Evolutionary conservation across 2,797 vertebrate species (phyloP), one percentile per base, ranked within the genome.

Genomic region (Centropyge bicolor): DNA sequence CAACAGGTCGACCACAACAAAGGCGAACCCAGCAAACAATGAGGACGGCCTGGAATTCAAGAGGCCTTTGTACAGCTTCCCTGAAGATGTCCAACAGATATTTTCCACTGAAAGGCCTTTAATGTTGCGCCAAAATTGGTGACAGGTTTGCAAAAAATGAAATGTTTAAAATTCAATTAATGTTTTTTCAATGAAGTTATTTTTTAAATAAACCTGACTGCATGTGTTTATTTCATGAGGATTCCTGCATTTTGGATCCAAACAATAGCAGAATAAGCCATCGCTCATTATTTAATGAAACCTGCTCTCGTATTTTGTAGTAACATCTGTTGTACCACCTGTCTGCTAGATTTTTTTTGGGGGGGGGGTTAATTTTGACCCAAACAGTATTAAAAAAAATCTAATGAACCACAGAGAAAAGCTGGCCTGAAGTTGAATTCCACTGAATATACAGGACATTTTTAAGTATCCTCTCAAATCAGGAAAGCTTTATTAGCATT

Each of bases 11-110:
- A 24, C 40, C 12, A 35, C 52, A 80, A 93, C 80, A 93, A 93
- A 90, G 79, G 54, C 31, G 41, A 70, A 78, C 19, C 60, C 36
- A 31, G 36, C 22, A 31, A 78, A 91, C 84, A 90, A 90, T 61
- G 76, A 63, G 65, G 45, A 63, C 8, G 10, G 66, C 81, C 78
- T 86, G 66, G 74, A 86, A 84, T 88, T 75, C 65, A 74, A 76
- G 66, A 66, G 45, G 62, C 52, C 41, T 81, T 80, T 73, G n/a
- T 56, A 27, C 6, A 17, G 24, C 73, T 62, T 70, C 45, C 57
- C 40, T n/a, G 27, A 24, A 17, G n/a, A 43, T 22, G 5, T 66
- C 41, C 45, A 71, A 61, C 67, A 63, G 66, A 74, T 49, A 40
- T 14, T 62, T 24, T 72, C n/a, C 48, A 67, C 35, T 59, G 19